Evolutionary conservation across 2,797 vertebrate species (phyloP).

Genomic region (Crocidura indochinensis): DNA sequence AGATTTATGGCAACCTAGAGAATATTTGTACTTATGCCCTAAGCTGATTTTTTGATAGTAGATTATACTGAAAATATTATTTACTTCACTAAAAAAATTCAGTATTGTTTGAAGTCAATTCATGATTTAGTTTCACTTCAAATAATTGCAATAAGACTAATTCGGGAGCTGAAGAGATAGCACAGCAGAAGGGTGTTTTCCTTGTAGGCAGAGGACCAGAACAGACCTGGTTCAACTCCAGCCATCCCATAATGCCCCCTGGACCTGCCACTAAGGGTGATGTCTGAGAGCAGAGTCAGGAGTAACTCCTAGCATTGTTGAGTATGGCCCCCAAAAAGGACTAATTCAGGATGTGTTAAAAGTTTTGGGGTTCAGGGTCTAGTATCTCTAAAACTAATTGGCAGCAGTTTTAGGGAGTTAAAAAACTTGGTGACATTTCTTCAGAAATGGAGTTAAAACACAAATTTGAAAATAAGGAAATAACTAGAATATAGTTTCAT

Average conservation of each 20-base stretch:
- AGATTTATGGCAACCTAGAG: background rate
- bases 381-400: constrained; percentile 45
- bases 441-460: constrained; percentile 40
- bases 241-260: too few relatives aligned
- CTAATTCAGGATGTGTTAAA: constrained; percentile 27
- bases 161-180: background rate
- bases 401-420: background rate
- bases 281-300: too few relatives aligned
- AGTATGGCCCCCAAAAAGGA: background rate
- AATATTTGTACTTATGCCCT: constrained; percentile 33
- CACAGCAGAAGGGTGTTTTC: too few relatives aligned
- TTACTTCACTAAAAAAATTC: constrained; percentile 23
- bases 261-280: too few relatives aligned
- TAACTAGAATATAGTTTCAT: too few relatives aligned
- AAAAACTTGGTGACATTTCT: constrained; percentile 9
- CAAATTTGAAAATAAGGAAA: constrained; percentile 17
- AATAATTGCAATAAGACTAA: constrained; percentile 10
- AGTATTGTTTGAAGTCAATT: background rate
- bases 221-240: too few relatives aligned
- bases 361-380: background rate
- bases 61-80: constrained; percentile 27
- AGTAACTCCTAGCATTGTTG: too few relatives aligned
- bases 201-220: too few relatives aligned
- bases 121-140: constrained; percentile 22
- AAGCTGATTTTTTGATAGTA: constrained; percentile 3